Evolutionary conservation across 35 echinoderm and acorn worm genomes (phyloP).

Genomic region (Chiridota heheva): DNA sequence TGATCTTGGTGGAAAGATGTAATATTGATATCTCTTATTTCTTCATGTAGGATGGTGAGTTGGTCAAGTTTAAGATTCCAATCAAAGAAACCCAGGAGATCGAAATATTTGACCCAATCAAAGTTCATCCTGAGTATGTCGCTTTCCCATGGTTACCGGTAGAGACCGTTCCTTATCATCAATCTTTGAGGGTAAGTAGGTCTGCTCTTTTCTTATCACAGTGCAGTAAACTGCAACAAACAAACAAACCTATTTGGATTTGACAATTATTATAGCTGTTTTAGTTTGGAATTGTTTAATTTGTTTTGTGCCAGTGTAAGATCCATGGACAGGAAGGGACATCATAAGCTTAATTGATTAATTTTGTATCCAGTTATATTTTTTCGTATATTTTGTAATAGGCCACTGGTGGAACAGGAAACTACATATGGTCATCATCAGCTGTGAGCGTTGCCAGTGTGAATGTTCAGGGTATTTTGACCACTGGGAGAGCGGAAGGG

Average conservation of each 20-base stretch:
- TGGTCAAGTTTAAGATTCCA: slow-evolving; percentile 59
- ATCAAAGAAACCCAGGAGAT: slow-evolving; percentile 85
- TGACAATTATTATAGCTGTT: neutral
- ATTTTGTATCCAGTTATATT: too few relatives aligned
- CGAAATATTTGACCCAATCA: slow-evolving; percentile 82
- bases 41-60: slow-evolving; percentile 72
- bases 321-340: too few relatives aligned
- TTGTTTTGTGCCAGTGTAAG: too few relatives aligned
- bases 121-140: slow-evolving; percentile 64
- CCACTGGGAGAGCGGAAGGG: slow-evolving; percentile 64
- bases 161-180: slow-evolving; percentile 64
- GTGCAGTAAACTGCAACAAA: neutral
- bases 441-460: slow-evolving; percentile 62
- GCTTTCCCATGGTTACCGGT: slow-evolving; percentile 87
- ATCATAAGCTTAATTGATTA: too few relatives aligned
- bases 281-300: too few relatives aligned
- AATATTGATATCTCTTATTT: neutral
- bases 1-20: neutral
- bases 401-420: slow-evolving; percentile 92
- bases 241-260: neutral
- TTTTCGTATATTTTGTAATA: too few relatives aligned
- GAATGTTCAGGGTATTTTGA: slow-evolving; percentile 88
- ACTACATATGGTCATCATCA: slow-evolving; percentile 83
- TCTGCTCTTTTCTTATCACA: neutral
- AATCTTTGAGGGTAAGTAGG: slow-evolving; percentile 69